phyloP scores from a whole-genome alignment of 2,888 invertebrate species.

The Hypomecis punctinalis region DNA sequence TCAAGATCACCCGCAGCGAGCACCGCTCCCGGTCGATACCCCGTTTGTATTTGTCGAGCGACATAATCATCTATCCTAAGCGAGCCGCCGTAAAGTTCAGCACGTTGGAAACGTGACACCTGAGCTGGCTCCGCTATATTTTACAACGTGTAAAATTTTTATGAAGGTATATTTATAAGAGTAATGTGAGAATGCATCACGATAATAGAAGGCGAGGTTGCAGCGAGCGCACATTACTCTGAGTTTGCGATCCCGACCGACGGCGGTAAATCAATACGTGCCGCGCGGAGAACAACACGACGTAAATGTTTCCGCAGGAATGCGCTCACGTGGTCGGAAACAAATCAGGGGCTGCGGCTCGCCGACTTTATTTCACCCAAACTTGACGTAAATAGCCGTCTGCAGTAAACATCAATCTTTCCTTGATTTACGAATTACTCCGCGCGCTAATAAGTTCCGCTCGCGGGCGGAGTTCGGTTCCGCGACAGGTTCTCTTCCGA shows the following conservation, averaged over 20 bases:
- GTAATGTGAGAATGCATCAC: slow-evolving; percentile 37
- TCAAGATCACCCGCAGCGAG: slow-evolving; percentile 1
- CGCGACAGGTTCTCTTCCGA: not conserved
- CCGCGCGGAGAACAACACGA: slow-evolving; percentile 23
- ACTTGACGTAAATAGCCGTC: not conserved
- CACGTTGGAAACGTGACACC: slow-evolving; percentile 35
- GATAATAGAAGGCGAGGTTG: slow-evolving; percentile 35
- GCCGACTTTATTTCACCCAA: slow-evolving; percentile 14
- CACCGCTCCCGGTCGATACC: not conserved
- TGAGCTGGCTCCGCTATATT: slow-evolving; percentile 37
- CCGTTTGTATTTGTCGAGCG: not conserved
- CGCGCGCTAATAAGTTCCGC: too few relatives aligned
- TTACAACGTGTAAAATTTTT: slow-evolving; percentile 34
- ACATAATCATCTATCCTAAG: slow-evolving; percentile 5
- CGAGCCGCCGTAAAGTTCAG: slow-evolving; percentile 12
- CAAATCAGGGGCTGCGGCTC: slow-evolving; percentile 3
- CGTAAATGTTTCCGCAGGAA: slow-evolving; percentile 19
- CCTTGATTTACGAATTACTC: not conserved
- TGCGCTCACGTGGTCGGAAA: slow-evolving; percentile 21
- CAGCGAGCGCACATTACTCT: slow-evolving; percentile 34
- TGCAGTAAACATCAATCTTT: not conserved
- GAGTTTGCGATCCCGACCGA: slow-evolving; percentile 33
- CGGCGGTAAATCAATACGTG: slow-evolving; percentile 36
- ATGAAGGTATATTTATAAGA: slow-evolving; percentile 37
- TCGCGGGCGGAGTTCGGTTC: not conserved